A percentile compares a stretch with the other conserved stretches of the same genome.
These are phyloP conservation scores for Aelia acuminata DNA, from an alignment of 2,888 invertebrate species.

Conservation along the genomic window DNA sequence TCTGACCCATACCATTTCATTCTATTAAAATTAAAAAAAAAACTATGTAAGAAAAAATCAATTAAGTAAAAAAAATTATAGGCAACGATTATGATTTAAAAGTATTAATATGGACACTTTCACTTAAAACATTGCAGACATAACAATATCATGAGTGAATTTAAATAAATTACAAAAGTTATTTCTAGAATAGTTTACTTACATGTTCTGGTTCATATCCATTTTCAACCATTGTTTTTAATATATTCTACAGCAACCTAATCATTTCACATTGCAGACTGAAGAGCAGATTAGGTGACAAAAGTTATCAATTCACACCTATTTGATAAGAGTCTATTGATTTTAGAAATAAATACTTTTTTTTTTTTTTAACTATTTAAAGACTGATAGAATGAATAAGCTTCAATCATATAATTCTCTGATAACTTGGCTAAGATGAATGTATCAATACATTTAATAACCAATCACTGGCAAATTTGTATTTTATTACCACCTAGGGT, in stretches of 20 bases:
- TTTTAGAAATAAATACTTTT: constrained; percentile 30
- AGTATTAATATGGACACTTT: not conserved
- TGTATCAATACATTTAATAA: not conserved
- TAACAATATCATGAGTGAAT: not conserved
- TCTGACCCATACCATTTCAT: constrained; percentile 92
- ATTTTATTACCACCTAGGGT: not conserved
- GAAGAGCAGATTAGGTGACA: constrained; percentile 38
- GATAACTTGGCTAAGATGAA: not conserved
- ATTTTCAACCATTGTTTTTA: constrained; percentile 32
- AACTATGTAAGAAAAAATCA: not conserved
- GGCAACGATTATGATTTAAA: too few species aligned
- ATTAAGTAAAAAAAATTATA: not conserved
- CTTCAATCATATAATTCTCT: not conserved
- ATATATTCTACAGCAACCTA: constrained; percentile 30
- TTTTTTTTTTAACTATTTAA: not conserved
- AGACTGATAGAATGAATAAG: not conserved
- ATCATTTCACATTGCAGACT: constrained; percentile 39
- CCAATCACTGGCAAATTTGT: not conserved
- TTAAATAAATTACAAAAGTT: not conserved
- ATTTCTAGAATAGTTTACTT: constrained; percentile 16
- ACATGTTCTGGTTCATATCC: constrained; percentile 35
- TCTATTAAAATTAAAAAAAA: constrained; percentile 71
- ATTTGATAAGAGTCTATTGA: constrained; percentile 58
- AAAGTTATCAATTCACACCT: constrained; percentile 56
- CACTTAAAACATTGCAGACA: not conserved